Base-by-base conservation (phyloP, 2,113 vertebrate genomes). In the Ceyx melanurus region DNA sequence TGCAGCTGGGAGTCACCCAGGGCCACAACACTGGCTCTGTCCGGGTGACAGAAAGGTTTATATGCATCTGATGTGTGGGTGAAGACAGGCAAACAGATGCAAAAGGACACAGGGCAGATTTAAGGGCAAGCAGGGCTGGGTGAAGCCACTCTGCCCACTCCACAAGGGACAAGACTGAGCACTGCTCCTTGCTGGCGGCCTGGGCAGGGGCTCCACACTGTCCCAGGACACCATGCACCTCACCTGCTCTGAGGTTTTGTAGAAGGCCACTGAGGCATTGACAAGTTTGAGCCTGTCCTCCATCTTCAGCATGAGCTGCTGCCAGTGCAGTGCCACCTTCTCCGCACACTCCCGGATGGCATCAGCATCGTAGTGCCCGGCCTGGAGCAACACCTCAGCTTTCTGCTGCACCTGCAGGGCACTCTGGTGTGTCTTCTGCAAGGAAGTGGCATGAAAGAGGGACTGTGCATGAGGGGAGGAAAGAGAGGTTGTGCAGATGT, bases 291-390 rank as follows among this genome's bases (percentile, higher is more conserved):
- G 98, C 13, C 99, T 98, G 95, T 99, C 99, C 89, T 99, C 99
- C 99, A 99, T 99, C 98, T 99, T 99, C 82, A 99, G 97, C 99
- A 99, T 99, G 92, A 99, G 98, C 97, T 99, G 99, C 96, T 99
- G 99, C 99, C 99, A 99, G 94, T 99, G 99, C 57, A 99, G 93
- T 4, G 99, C 99, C 96, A 99, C 99, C 96, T 99, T 99, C 96
- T 99, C 99, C 0, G 99, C 99, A 58, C 99, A 99, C 73, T 98
- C 97, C 15, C 99, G 97, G 86, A 99, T 99, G 51, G 98, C 98
- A 2, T 99, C 99, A 0, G 98, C 98, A 9, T 99, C 99, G 0
- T 99, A 99, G 94, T 99, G 99, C 11, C 99, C 99, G 0, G 98
- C 98, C 97, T 99, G 99, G 2, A 99, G 98, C 97, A 99, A 75